Percentiles rank a stretch among this genome's conserved stretches.
Evolutionary conservation across 2,113 vertebrate genomes (phyloP).

Genomic region (Ceratotherium simum): DNA sequence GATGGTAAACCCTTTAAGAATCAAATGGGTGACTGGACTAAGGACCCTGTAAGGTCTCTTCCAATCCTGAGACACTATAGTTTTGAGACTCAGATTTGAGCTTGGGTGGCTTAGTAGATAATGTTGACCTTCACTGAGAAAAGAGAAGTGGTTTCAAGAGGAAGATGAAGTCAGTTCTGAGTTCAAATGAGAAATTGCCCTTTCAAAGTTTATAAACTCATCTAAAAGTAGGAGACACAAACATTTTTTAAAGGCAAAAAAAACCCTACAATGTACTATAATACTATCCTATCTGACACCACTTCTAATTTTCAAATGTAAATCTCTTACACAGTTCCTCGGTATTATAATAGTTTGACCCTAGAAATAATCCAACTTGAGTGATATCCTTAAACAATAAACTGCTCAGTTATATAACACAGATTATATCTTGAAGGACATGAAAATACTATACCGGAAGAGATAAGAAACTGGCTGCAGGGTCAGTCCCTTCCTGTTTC

Average conservation of each 20-base stretch:
- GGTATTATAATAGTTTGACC: neutral
- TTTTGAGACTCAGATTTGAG: neutral
- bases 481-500: neutral
- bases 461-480: neutral
- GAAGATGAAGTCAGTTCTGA: neutral
- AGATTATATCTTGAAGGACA: neutral
- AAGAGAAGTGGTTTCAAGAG: conserved; percentile 1
- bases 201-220: neutral
- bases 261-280: neutral
- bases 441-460: neutral
- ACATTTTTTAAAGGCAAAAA: neutral
- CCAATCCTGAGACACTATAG: neutral
- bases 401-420: neutral
- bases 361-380: conserved; percentile 16
- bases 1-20: neutral
- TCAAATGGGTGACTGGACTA: neutral
- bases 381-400: conserved; percentile 25
- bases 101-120: neutral
- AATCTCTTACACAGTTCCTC: neutral
- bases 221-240: neutral
- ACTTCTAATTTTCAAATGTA: conserved; percentile 41
- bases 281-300: neutral
- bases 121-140: neutral
- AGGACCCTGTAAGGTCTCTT: neutral
- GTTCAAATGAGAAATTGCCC: conserved; percentile 20